These are phyloP conservation scores for Galerucella nymphaeae DNA, from an alignment of 2,888 invertebrate genomes.

Conservation along the genomic window DNA sequence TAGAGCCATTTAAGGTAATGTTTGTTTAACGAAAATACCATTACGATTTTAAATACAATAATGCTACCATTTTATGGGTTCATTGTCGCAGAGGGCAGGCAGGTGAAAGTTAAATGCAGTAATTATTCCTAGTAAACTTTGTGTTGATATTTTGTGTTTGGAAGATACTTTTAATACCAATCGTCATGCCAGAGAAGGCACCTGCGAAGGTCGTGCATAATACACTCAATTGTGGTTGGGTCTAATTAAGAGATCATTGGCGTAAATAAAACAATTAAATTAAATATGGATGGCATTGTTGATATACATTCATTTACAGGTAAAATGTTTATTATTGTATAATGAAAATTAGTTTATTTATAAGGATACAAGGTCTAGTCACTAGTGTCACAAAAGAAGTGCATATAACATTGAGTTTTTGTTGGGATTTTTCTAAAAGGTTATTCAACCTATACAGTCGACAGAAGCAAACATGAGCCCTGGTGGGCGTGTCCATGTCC, in stretches of 20 bases:
- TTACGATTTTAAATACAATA: slow-evolving; percentile 15
- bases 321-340: neutral
- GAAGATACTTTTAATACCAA: neutral
- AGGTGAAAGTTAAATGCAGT: slow-evolving; percentile 16
- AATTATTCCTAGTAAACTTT: neutral
- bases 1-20: slow-evolving; percentile 17
- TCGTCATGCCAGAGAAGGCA: slow-evolving; percentile 7
- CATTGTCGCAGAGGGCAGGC: slow-evolving; percentile 16
- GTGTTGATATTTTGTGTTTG: neutral
- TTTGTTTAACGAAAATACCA: slow-evolving; percentile 2
- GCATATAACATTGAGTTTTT: too few relatives aligned
- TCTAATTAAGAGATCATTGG: slow-evolving; percentile 3
- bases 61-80: slow-evolving; percentile 9
- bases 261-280: neutral
- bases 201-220: slow-evolving; percentile 5
- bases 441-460: too few relatives aligned
- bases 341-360: too few relatives aligned
- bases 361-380: neutral
- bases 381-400: too few relatives aligned
- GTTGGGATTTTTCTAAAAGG: too few relatives aligned
- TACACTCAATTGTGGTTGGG: neutral
- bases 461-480: too few relatives aligned
- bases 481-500: too few relatives aligned
- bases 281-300: neutral
- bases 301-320: neutral